A percentile compares a stretch with the other conserved stretches of the same genome.
These are phyloP conservation scores for Hyppa rectilinea DNA, from an alignment of 2,888 invertebrate species.

Conservation along the genomic window DNA sequence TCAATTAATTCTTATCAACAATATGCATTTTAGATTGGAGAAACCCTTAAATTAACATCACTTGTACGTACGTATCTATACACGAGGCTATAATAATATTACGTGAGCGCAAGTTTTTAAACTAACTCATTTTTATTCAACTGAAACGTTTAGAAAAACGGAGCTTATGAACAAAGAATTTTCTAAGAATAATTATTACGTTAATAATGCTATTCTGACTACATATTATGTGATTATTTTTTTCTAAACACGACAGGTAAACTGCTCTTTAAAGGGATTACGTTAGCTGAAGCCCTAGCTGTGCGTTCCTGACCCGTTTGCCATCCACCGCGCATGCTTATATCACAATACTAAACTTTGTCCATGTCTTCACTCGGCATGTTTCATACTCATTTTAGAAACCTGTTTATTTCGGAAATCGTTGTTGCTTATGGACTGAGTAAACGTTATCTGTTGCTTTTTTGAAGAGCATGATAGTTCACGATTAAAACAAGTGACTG, in stretches of 20 bases:
- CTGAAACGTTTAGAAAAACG: background rate
- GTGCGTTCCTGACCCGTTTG: slow-evolving; percentile 90
- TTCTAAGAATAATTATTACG: slow-evolving; percentile 42
- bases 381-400: slow-evolving; percentile 24
- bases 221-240: slow-evolving; percentile 57
- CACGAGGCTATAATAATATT: background rate
- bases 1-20: background rate
- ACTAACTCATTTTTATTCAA: background rate
- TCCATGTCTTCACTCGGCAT: slow-evolving; percentile 25
- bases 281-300: slow-evolving; percentile 83
- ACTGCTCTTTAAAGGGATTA: slow-evolving; percentile 88
- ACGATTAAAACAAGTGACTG: background rate
- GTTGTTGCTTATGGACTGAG: background rate
- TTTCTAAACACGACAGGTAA: slow-evolving; percentile 71
- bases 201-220: slow-evolving; percentile 59
- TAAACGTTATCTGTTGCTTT: background rate
- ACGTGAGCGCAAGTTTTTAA: background rate
- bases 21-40: background rate
- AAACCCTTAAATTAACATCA: background rate
- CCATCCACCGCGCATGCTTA: slow-evolving; percentile 86
- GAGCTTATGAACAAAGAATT: background rate
- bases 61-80: background rate
- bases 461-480: background rate
- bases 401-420: slow-evolving; percentile 6
- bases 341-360: slow-evolving; percentile 71